Base-by-base conservation (phyloP, 2,797 vertebrate genomes). In the Rhabdophis nuchalis region DNA sequence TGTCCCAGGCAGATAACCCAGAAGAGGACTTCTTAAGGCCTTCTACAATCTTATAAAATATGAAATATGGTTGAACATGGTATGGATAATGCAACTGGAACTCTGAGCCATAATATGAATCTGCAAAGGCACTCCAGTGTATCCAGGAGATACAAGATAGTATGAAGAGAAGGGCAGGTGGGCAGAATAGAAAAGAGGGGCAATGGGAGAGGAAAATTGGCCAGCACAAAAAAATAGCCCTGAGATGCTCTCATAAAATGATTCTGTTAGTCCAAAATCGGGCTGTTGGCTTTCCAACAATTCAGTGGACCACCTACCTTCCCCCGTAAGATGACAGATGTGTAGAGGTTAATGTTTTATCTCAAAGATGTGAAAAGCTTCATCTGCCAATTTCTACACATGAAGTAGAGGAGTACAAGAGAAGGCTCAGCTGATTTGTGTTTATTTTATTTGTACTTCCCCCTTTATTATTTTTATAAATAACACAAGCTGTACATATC, bases 111-210 rank as follows among this genome's bases (percentile, higher is more conserved):
- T 4, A 1, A 36, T 91, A n/a, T 61, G 77, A 50, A 92, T 87
- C 64, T 87, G 82, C 32, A 60, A n/a, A 57, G 92, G 23, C 14
- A 0, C 85, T 89, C 29, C 68, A 16, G 64, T 32, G 50, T 93
- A 85, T 68, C 50, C 53, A 87, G 53, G 27, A 82, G 68, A 88
- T 82, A 27, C 94, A 92, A 9, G 46, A 90, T 92, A 95, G 92
- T 87, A 87, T 54, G 20, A 11, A 93, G 54, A 61, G 85, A 25
- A 94, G 6, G 57, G 46, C 14, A 41, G 64, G 92, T 27, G 9
- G 72, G 18, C 3, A 86, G 16, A n/a, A 86, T 18, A 56, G 36
- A 32, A 8, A 32, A 53, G 50, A 54, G 53, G 7, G 27, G 13
- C 14, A 92, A 50, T 2, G 58, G 88, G 56, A 23, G 60, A 92